Conservation (phyloP, 2,113 vertebrate species). For the Indicator maculatus region DNA sequence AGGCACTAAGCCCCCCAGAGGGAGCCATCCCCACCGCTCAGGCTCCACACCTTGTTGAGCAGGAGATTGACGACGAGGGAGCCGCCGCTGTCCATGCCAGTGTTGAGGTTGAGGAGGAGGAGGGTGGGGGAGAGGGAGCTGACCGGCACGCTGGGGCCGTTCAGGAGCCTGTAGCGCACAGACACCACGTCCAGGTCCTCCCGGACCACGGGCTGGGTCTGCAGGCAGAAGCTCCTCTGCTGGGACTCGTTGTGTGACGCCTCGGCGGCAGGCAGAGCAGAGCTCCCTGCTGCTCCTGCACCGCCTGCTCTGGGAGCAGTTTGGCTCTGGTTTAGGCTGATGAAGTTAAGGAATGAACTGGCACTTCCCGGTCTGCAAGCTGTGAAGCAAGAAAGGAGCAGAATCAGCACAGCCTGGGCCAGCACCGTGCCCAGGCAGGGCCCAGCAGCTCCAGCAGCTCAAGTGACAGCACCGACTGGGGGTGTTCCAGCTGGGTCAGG, state of each 20-base stretch:
- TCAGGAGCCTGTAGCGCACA: conserved; percentile 80
- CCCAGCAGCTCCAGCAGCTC: not conserved
- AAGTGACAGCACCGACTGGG: not conserved
- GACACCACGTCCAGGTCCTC: conserved; percentile 90
- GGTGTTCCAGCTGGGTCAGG: not conserved
- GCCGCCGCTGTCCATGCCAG: conserved; percentile 84
- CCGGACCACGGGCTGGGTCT: conserved; percentile 78
- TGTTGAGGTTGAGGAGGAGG: conserved; percentile 81
- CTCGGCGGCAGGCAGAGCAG: not conserved
- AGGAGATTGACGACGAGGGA: conserved; percentile 83
- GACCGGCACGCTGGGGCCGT: conserved; percentile 74
- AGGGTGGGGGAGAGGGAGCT: conserved; percentile 74
- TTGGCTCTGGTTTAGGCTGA: conserved; percentile 61
- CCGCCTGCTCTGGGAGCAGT: not conserved
- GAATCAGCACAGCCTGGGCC: not conserved
- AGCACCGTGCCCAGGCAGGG: not conserved
- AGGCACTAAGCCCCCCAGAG: not conserved
- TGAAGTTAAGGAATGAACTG: conserved; percentile 45
- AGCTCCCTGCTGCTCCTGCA: not conserved
- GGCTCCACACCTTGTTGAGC: conserved; percentile 81
- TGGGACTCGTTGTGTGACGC: fast-evolving
- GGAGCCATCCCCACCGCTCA: fast-evolving
- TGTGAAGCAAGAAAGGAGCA: conserved; percentile 1
- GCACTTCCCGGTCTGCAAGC: conserved; percentile 67
- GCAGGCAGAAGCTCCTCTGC: conserved; percentile 74